These are phyloP conservation scores for Oegoconia quadripuncta DNA, from an alignment of 2,888 invertebrate genomes.

Conservation along the genomic window DNA sequence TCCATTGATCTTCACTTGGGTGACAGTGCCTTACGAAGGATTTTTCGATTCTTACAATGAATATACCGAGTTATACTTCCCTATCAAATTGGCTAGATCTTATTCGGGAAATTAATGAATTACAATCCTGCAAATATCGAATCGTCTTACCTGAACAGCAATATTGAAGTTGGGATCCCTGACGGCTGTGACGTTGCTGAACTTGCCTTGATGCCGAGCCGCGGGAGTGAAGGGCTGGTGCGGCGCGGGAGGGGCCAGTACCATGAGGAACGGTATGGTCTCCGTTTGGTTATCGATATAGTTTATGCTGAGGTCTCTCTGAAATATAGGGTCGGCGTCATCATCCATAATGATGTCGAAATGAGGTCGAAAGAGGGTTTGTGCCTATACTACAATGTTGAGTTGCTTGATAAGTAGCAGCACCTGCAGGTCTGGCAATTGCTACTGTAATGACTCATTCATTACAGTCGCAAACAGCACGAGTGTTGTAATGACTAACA, in stretches of 20 bases:
- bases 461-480: too few relatives aligned
- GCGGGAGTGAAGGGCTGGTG: constrained; percentile 94
- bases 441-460: too few relatives aligned
- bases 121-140: not conserved
- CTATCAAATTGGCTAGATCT: too few relatives aligned
- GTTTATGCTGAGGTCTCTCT: constrained; percentile 55
- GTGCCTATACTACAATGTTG: not conserved
- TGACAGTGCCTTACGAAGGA: too few relatives aligned
- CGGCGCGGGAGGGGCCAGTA: constrained; percentile 91
- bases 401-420: not conserved
- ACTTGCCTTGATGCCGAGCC: constrained; percentile 82
- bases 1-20: too few relatives aligned
- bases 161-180: constrained; percentile 84
- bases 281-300: constrained; percentile 64
- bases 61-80: too few relatives aligned
- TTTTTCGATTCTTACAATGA: too few relatives aligned
- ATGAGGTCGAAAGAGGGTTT: not conserved
- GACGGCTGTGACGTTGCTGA: constrained; percentile 79
- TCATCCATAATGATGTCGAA: constrained; percentile 1
- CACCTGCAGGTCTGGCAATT: not conserved
- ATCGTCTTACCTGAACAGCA: constrained; percentile 45
- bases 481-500: too few relatives aligned
- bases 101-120: too few relatives aligned
- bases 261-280: constrained; percentile 86
- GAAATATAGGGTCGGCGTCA: constrained; percentile 12